Conservation (phyloP, 1,140 invertebrate genomes). For the Reticulitermes speratus region DNA sequence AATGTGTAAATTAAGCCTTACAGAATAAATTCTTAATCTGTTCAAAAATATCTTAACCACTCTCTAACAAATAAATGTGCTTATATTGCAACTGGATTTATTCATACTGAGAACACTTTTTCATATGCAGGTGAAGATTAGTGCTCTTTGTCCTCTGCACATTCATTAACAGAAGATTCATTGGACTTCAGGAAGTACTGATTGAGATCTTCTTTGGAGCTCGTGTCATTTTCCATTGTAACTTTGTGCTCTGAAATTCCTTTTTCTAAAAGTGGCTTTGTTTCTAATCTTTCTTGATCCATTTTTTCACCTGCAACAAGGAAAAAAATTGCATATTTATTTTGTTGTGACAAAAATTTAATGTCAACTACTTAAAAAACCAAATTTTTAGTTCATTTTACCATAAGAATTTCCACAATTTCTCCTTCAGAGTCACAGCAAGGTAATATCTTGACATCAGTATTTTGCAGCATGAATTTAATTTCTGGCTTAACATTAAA, state of each 20-base stretch:
- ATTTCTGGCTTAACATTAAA: conserved; percentile 41
- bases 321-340: too few relatives aligned
- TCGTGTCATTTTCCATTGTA: background rate
- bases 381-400: background rate
- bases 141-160: background rate
- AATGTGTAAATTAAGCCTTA: too few relatives aligned
- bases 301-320: conserved; percentile 30
- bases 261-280: conserved; percentile 10
- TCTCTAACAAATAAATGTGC: too few relatives aligned
- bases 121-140: background rate
- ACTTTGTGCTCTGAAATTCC: background rate
- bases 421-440: conserved; percentile 25
- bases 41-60: too few relatives aligned
- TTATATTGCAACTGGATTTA: background rate
- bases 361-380: background rate
- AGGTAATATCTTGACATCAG: background rate
- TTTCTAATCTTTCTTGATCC: conserved; percentile 16
- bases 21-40: too few relatives aligned
- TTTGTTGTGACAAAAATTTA: background rate
- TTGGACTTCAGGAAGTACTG: background rate
- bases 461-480: conserved; percentile 21
- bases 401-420: conserved; percentile 30
- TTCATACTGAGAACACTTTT: background rate
- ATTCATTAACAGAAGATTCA: background rate
- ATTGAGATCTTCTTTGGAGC: background rate